A percentile compares a stretch with the other conserved stretches of the same genome.
Evolutionary conservation across 35 echinoderm and acorn worm species (phyloP).

Genomic region (Lytechinus variegatus): DNA sequence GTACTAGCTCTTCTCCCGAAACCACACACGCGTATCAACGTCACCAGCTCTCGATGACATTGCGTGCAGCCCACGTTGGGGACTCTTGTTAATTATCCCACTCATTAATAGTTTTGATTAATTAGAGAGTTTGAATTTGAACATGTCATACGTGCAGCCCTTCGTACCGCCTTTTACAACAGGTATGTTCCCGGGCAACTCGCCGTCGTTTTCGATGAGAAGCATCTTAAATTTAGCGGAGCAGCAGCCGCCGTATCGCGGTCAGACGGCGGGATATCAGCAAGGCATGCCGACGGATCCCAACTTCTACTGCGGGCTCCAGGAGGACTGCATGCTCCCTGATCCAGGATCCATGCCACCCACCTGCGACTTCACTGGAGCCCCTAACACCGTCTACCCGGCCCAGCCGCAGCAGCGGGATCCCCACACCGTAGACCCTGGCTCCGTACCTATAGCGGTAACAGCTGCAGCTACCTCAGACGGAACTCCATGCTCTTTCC

Average conservation of each 20-base stretch:
- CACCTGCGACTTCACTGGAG: background rate
- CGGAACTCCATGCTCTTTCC: background rate
- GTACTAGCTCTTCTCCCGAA: background rate
- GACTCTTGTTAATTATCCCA: background rate
- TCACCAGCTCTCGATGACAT: background rate
- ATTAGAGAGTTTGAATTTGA: background rate
- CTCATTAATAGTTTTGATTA: background rate
- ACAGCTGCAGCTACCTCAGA: background rate
- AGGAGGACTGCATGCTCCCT: background rate
- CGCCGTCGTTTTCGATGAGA: conserved; percentile 23
- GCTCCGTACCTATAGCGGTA: background rate
- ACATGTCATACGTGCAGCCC: conserved; percentile 8
- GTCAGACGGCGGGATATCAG: background rate
- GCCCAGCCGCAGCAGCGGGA: background rate
- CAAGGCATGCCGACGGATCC: conserved; percentile 8
- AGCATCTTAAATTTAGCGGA: conserved; percentile 20
- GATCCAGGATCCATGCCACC: background rate
- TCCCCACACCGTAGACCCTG: background rate
- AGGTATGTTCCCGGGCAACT: background rate
- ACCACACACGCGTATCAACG: conserved; percentile 4
- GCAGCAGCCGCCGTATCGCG: conserved; percentile 1
- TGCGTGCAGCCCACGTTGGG: background rate
- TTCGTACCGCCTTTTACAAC: background rate
- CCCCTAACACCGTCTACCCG: background rate
- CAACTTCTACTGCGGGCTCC: background rate